Percentiles rank a stretch among this genome's conserved stretches.
Conservation (phyloP, 2,797 vertebrate species). For the Acanthurus leucopareius region DNA sequence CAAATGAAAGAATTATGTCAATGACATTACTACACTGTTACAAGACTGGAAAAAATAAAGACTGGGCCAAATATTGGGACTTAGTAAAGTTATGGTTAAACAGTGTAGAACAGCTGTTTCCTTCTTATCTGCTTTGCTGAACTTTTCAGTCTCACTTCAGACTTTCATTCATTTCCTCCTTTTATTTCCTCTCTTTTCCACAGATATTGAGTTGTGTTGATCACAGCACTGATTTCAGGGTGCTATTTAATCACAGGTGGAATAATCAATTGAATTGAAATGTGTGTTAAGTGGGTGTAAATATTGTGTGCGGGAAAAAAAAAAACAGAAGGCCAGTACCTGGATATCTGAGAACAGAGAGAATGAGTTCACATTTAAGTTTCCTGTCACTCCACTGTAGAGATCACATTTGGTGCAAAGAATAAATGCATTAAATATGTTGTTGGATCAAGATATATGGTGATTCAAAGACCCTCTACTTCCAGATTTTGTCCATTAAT, state of each 20-base stretch:
- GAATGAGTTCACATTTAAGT: slow-evolving; percentile 10
- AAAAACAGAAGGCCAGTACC: slow-evolving; percentile 7
- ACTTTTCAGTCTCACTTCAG: slow-evolving; percentile 22
- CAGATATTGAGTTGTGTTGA: slow-evolving; percentile 72
- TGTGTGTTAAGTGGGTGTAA: slow-evolving; percentile 40
- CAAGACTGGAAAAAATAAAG: neutral
- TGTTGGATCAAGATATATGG: neutral
- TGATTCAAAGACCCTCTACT: neutral
- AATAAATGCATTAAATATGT: neutral
- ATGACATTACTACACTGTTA: neutral
- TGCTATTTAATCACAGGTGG: slow-evolving; percentile 74
- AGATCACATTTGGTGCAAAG: neutral
- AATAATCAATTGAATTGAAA: slow-evolving; percentile 61
- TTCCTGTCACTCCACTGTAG: neutral
- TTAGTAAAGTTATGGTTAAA: neutral
- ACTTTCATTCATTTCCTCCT: slow-evolving; percentile 35
- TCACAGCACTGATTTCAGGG: slow-evolving; percentile 63
- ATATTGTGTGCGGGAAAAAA: slow-evolving; percentile 5
- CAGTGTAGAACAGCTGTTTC: neutral
- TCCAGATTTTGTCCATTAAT: too few relatives aligned
- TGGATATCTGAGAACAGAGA: slow-evolving; percentile 7
- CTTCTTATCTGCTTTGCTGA: slow-evolving; percentile 11
- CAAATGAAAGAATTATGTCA: neutral
- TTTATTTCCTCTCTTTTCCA: slow-evolving; percentile 38
- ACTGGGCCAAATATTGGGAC: neutral